Conservation (phyloP, 2,888 invertebrate species). For the Ernsta delagoae region DNA sequence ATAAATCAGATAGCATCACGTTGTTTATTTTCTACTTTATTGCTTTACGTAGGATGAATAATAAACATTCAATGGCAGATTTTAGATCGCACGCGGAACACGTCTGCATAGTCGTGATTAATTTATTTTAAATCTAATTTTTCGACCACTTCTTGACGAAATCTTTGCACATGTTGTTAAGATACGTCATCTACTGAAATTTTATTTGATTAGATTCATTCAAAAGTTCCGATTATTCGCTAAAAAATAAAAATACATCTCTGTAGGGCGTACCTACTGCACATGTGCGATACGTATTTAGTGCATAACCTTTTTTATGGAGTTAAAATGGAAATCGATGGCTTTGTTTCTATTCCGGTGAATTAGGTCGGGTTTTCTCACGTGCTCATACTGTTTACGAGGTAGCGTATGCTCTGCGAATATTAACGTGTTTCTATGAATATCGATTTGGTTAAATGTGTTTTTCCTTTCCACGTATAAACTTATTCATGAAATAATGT, state of each 20-base stretch:
- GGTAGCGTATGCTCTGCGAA: slow-evolving; percentile 34
- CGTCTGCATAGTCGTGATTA: not conserved
- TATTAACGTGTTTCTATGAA: slow-evolving; percentile 26
- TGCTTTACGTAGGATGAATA: slow-evolving; percentile 15
- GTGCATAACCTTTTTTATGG: slow-evolving; percentile 55
- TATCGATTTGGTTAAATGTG: slow-evolving; percentile 14
- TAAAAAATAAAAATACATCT: slow-evolving; percentile 32
- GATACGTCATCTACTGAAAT: not conserved
- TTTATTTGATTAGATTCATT: not conserved
- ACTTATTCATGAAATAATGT: slow-evolving; percentile 6
- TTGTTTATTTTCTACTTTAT: slow-evolving; percentile 23
- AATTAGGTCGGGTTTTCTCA: slow-evolving; percentile 56
- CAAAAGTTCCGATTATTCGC: not conserved
- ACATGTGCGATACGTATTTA: slow-evolving; percentile 68
- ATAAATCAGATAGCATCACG: slow-evolving; percentile 43
- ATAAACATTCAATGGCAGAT: not conserved
- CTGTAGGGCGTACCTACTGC: slow-evolving; percentile 53
- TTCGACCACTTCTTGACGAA: no score
- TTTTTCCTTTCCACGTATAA: slow-evolving; percentile 3
- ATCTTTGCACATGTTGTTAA: no score
- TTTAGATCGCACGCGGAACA: not conserved
- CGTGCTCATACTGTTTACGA: slow-evolving; percentile 41
- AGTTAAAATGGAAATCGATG: slow-evolving; percentile 75
- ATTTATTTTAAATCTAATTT: no score
- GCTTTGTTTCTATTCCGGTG: slow-evolving; percentile 63